Base-by-base conservation (phyloP, 2,797 vertebrate genomes). In the Ptychobarbus kaznakovi region DNA sequence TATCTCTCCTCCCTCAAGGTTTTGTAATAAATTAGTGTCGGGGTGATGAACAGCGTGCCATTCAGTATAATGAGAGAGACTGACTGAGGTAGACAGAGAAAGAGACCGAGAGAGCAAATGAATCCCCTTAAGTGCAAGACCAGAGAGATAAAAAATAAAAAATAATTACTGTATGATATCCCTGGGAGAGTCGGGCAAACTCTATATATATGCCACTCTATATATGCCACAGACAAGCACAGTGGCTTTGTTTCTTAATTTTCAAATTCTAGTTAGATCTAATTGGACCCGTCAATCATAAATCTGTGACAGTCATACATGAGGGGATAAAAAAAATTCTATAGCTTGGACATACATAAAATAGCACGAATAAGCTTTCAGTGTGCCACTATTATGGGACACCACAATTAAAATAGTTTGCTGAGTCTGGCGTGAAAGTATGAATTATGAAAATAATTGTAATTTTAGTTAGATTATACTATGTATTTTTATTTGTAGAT, bases 21-120 rank as follows among this genome's bases (percentile, higher is more conserved):
- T 91, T 89, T 87, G 90, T 92, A 90, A 91, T 92, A 92, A 90
- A 92, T 92, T 90, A 91, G 88, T 89, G 90, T 89, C 89, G 72
- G 89, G 69, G 72, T 91, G 89, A 91, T 90, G 87, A 91, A 91
- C 90, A 89, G 88, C 70, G 65, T 90, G 89, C 89, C 89, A 91
- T 88, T 87, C 88, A 76, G 86, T 86, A 87, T 91, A 91, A 91
- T 91, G 90, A 91, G 89, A 82, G 87, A 82, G 88, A 90, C 82
- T 78, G 78, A 86, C 84, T 86, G 85, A 86, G 84, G 78, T 44
- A 82, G 76, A 86, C 51, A 38, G 79, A 81, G 80, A 78, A 70
- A 75, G 77, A 82, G 56, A 56, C 42, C 15, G 42, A 82, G 68
- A 63, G 81, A 82, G 58, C 53, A 58, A 86, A 83, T 56, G 69